Evolutionary conservation across 2,113 vertebrate genomes (phyloP).

Genomic region (Ginglymostoma cirratum): DNA sequence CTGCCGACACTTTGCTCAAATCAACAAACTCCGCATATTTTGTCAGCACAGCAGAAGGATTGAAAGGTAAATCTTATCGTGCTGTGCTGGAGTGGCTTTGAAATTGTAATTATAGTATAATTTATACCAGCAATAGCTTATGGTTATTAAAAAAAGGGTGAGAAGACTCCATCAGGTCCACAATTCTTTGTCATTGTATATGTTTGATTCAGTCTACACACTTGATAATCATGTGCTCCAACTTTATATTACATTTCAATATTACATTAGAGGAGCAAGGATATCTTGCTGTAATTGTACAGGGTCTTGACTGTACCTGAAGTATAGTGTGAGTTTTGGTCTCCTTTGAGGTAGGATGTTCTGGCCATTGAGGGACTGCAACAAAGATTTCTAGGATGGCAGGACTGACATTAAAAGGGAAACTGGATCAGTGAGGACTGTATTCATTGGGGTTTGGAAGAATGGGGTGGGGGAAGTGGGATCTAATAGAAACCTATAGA

Average conservation of each 20-base stretch:
- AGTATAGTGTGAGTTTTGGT: too few species aligned
- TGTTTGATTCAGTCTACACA: neutral
- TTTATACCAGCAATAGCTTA: neutral
- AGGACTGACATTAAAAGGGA: too few species aligned
- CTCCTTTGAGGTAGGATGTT: too few species aligned
- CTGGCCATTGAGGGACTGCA: too few species aligned
- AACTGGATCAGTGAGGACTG: too few species aligned
- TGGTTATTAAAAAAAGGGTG: neutral
- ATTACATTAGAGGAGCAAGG: neutral
- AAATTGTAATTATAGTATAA: neutral
- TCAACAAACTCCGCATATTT: neutral
- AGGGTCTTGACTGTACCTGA: too few species aligned
- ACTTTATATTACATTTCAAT: neutral
- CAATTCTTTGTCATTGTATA: neutral
- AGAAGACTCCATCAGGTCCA: neutral
- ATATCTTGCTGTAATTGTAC: too few species aligned
- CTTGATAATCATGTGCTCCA: neutral
- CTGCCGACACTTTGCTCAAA: neutral
- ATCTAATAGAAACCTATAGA: too few species aligned
- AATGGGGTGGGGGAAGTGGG: too few species aligned
- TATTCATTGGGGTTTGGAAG: too few species aligned
- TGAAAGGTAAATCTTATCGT: neutral
- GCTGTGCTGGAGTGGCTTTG: neutral
- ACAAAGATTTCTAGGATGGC: too few species aligned
- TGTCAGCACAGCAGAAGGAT: neutral